Conservation (phyloP, 2,888 invertebrate species). For the Rhaphigaster nebulosa region DNA sequence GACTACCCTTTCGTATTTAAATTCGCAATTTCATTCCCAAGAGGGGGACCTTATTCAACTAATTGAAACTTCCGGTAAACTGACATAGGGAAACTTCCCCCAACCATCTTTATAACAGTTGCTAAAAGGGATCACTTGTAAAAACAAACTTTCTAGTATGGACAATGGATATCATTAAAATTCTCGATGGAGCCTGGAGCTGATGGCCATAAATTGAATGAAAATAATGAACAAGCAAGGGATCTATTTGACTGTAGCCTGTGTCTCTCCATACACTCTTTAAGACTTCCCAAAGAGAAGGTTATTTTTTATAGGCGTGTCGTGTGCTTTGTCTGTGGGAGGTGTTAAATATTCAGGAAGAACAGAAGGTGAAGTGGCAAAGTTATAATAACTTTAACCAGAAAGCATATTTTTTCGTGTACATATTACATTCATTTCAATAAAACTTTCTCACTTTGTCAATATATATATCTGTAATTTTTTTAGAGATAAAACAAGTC, state of each 20-base stretch:
- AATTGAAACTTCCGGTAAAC: constrained; percentile 37
- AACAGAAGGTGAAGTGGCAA: too few species aligned
- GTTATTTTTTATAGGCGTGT: background rate
- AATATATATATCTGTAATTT: too few species aligned
- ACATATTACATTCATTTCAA: too few species aligned
- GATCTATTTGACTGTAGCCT: background rate
- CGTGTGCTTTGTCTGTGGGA: too few species aligned
- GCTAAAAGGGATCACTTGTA: background rate
- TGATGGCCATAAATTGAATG: background rate
- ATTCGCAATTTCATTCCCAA: constrained; percentile 28
- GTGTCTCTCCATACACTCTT: background rate
- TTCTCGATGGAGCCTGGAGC: background rate
- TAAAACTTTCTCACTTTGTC: too few species aligned
- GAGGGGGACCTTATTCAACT: background rate
- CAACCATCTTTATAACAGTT: constrained; percentile 5
- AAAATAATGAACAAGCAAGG: background rate
- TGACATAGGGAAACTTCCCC: background rate
- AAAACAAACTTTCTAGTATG: background rate
- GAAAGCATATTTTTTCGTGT: too few species aligned
- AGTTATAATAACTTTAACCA: too few species aligned
- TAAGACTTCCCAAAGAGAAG: background rate
- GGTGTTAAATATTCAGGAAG: too few species aligned
- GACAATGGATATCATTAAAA: background rate
- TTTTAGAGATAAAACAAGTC: too few species aligned
- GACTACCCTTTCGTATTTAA: constrained; percentile 15